These are phyloP conservation scores for Resseliella maxima DNA, from an alignment of 2,888 invertebrate species.

Conservation along the genomic window DNA sequence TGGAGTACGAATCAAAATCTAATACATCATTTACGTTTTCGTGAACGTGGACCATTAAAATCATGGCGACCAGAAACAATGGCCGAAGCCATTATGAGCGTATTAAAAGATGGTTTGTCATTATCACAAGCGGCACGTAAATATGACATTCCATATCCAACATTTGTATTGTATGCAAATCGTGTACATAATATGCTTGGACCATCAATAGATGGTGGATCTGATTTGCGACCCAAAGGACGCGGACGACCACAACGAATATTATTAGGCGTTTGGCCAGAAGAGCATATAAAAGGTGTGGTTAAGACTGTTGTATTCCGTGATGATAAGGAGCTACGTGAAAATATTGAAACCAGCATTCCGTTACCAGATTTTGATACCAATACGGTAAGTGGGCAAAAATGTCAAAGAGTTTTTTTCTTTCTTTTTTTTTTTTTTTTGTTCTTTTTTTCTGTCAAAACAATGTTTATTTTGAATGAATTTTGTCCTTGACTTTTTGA, in stretches of 20 bases:
- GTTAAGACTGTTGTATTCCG: slow-evolving; percentile 92
- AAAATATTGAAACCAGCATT: slow-evolving; percentile 33
- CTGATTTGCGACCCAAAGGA: slow-evolving; percentile 91
- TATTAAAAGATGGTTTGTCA: slow-evolving; percentile 88
- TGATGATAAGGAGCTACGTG: slow-evolving; percentile 76
- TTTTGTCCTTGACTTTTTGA: too few species aligned
- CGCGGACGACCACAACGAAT: slow-evolving; percentile 91
- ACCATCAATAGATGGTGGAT: slow-evolving; percentile 90
- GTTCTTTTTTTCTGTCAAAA: background rate
- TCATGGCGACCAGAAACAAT: slow-evolving; percentile 95
- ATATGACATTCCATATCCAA: slow-evolving; percentile 94
- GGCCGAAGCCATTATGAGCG: slow-evolving; percentile 94
- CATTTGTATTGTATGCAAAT: slow-evolving; percentile 92
- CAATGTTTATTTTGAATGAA: background rate
- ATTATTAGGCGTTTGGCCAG: slow-evolving; percentile 91
- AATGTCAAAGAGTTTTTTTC: too few species aligned
- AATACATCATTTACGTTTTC: slow-evolving; percentile 89
- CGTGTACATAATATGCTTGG: slow-evolving; percentile 94
- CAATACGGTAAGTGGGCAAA: slow-evolving; percentile 71
- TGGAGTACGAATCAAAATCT: slow-evolving; percentile 94
- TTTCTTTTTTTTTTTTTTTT: background rate
- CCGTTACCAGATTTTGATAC: slow-evolving; percentile 68
- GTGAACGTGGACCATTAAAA: slow-evolving; percentile 90
- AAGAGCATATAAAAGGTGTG: slow-evolving; percentile 92
- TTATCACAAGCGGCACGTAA: slow-evolving; percentile 91